These are phyloP conservation scores for Gallinago jamesoni DNA, from an alignment of 2,113 vertebrate genomes.

Conservation along the genomic window DNA sequence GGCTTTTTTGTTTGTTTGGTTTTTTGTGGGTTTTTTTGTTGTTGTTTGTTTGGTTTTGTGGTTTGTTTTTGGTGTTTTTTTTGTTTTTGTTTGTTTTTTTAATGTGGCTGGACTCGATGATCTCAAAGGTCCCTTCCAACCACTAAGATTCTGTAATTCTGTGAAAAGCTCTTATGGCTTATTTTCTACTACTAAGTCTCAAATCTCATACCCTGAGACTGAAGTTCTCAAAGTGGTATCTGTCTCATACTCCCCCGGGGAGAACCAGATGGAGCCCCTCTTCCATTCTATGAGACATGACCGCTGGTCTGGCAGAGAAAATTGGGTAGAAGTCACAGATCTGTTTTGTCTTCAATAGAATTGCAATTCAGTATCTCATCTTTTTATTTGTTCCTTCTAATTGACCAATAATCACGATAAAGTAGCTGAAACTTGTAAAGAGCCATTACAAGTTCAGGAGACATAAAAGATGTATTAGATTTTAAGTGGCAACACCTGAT, in stretches of 20 bases:
- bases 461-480: not conserved
- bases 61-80: too few species aligned
- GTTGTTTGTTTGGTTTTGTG: too few species aligned
- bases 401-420: not conserved
- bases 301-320: not conserved
- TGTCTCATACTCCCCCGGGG: not conserved
- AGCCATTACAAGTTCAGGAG: not conserved
- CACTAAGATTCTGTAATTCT: too few species aligned
- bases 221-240: not conserved
- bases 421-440: not conserved
- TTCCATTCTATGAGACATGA: not conserved
- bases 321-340: not conserved
- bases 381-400: not conserved
- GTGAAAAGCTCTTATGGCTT: not conserved
- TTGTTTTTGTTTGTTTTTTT: too few species aligned
- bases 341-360: not conserved
- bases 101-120: too few species aligned
- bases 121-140: too few species aligned
- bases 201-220: not conserved
- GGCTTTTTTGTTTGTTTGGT: too few species aligned
- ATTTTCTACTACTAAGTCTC: not conserved
- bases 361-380: not conserved
- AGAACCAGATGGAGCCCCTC: not conserved
- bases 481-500: not conserved
- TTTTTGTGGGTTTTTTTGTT: too few species aligned